Conservation (phyloP, 35 echinoderm and acorn worm species). For the Ptychodera flava region DNA sequence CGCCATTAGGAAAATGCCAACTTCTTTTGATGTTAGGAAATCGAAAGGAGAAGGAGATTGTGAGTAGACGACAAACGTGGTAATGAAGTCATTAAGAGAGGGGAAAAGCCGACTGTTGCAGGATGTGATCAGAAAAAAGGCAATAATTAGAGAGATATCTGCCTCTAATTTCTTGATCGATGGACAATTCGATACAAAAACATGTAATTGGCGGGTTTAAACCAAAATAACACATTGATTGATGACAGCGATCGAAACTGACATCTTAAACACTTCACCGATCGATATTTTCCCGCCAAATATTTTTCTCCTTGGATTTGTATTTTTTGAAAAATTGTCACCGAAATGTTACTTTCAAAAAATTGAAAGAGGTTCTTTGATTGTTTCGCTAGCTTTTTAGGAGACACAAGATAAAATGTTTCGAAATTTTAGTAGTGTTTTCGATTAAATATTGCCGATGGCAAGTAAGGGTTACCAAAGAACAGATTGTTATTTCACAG, state of each 20-base stretch:
- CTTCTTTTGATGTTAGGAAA: conserved; percentile 1
- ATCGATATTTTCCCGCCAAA: background rate
- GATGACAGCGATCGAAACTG: background rate
- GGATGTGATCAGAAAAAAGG: background rate
- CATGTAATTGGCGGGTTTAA: background rate
- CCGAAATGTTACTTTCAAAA: too few relatives aligned
- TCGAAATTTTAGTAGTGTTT: too few relatives aligned
- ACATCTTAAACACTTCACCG: background rate
- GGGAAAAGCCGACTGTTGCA: background rate
- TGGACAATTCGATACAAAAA: background rate
- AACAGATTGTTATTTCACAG: background rate
- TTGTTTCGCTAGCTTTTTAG: too few relatives aligned
- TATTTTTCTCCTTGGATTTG: too few relatives aligned
- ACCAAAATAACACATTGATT: background rate
- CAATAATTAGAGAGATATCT: background rate
- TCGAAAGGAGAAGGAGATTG: background rate
- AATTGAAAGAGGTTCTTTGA: too few relatives aligned
- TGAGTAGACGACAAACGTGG: background rate
- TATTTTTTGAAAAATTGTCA: too few relatives aligned
- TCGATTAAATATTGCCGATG: too few relatives aligned
- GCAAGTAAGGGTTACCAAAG: background rate
- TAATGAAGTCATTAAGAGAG: background rate
- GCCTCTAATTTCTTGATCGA: background rate
- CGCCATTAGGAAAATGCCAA: background rate
- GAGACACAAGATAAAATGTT: too few relatives aligned